These are phyloP conservation scores for Streptopelia turtur DNA, from an alignment of 2,797 vertebrate genomes.

Conservation along the genomic window DNA sequence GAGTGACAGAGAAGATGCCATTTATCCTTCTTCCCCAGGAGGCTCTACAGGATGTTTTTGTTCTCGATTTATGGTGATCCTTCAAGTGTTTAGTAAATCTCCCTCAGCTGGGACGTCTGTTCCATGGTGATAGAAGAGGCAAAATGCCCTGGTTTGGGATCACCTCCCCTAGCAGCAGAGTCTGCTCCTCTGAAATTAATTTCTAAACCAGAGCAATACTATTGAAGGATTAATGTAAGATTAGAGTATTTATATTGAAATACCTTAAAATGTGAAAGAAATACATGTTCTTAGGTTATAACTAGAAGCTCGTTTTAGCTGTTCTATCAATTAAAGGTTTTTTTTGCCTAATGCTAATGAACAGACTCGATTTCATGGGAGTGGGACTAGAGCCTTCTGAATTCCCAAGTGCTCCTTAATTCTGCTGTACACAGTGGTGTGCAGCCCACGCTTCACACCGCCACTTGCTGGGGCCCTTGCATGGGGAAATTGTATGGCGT, in stretches of 20 bases:
- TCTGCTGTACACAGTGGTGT: neutral
- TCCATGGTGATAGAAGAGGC: neutral
- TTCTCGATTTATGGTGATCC: neutral
- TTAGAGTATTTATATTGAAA: slow-evolving; percentile 43
- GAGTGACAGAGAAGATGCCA: neutral
- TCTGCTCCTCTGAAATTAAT: slow-evolving; percentile 22
- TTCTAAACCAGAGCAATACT: slow-evolving; percentile 1
- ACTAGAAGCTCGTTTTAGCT: neutral
- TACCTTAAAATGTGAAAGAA: slow-evolving; percentile 22
- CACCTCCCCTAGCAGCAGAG: neutral
- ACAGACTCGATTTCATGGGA: neutral
- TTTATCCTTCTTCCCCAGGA: slow-evolving; percentile 20
- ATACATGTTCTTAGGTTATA: slow-evolving; percentile 7
- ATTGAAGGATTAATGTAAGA: slow-evolving; percentile 58
- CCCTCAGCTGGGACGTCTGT: neutral
- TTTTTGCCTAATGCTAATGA: slow-evolving; percentile 30
- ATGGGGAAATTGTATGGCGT: neutral
- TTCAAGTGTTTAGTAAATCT: neutral
- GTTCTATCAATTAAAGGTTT: slow-evolving; percentile 31
- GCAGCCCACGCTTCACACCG: neutral
- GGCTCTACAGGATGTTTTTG: neutral
- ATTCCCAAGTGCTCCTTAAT: neutral
- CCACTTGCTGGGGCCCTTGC: neutral
- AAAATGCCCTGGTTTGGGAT: slow-evolving; percentile 26
- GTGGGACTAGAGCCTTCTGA: neutral